Conservation (phyloP, 2,888 invertebrate genomes). For the Lithodes maja region DNA sequence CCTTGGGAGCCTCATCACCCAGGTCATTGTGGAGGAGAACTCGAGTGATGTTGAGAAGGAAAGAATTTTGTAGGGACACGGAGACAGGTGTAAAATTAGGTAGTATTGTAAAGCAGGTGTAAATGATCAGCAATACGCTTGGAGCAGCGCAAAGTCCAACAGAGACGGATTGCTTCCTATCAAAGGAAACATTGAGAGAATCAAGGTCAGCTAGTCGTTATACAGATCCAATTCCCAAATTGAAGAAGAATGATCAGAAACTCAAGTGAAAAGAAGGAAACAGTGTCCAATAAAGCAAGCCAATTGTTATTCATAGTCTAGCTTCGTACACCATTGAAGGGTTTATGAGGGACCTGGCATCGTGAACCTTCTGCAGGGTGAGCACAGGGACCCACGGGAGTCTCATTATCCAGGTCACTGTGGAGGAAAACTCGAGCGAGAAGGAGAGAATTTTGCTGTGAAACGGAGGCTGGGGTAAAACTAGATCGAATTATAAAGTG, state of each 20-base stretch:
- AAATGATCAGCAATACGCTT: neutral
- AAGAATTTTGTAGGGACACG: constrained; percentile 13
- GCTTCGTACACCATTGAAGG: too few species aligned
- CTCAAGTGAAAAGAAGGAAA: too few species aligned
- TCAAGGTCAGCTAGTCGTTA: too few species aligned
- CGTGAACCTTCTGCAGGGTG: neutral
- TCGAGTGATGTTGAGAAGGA: constrained; percentile 53
- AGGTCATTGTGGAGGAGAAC: constrained; percentile 55
- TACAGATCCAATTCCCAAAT: too few species aligned
- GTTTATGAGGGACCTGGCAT: too few species aligned
- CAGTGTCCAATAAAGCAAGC: too few species aligned
- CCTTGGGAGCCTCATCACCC: constrained; percentile 37
- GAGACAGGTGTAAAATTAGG: neutral
- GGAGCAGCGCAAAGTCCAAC: too few species aligned
- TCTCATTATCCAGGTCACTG: constrained; percentile 47
- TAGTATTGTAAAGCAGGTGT: neutral
- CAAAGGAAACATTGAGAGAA: too few species aligned
- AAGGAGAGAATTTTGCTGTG: constrained; percentile 32
- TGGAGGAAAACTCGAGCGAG: constrained; percentile 52
- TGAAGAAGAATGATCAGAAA: too few species aligned
- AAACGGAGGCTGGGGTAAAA: neutral
- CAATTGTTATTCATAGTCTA: too few species aligned
- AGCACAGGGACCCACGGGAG: constrained; percentile 31
- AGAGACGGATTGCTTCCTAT: too few species aligned
- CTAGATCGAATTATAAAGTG: neutral